Base-by-base conservation (phyloP, 92 coral and sea anemone species). In the Phymanthus crucifer region DNA sequence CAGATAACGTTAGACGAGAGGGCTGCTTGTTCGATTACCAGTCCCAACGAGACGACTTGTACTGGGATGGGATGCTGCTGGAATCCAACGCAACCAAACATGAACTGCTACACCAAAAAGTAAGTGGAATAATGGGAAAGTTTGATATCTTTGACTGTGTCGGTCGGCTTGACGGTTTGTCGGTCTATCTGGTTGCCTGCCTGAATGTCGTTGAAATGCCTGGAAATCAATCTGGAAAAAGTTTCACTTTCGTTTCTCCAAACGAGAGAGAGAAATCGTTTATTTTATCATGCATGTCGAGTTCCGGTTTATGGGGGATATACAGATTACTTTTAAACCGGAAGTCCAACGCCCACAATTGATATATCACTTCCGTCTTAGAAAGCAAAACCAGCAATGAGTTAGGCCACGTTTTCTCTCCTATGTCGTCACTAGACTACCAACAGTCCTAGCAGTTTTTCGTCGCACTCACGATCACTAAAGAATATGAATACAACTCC, bases 11-110 rank as follows among this genome's bases (percentile, higher is more conserved):
- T 81, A 12, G 69, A 79, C 16, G 83, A 87, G 65, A 71, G 57
- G 23, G 77, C 80, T 5, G 67, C 91, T 0, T 90, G 94, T 69
- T 79, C 85, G 31, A 56, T 83, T 21, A 31, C 32, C 27, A 86
- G 37, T 45, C 84, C 88, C 21, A 80, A 84, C 23, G 33, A 68
- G 23, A 78, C 79, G 24, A 11, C 80, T 0, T 94, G 98, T 26
- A 16, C 0, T 0, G 77, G 67, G 0, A 74, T 84, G 8, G 92
- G 90, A 24, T 91, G 95, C 38, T 91, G 95, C 31, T 91, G 92
- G 92, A 76, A 91, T 69, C 26, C 19, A 1, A 0, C 61, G 0
- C 75, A 67, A 19, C 21, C 70, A 4, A 78, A 81, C 40, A 6
- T 81, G 47, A 82, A 68, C 45, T 73, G 88, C 40, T 79, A 58